phyloP scores from a whole-genome alignment of 2,888 invertebrate genomes.

The Ochropleura leucogaster region DNA sequence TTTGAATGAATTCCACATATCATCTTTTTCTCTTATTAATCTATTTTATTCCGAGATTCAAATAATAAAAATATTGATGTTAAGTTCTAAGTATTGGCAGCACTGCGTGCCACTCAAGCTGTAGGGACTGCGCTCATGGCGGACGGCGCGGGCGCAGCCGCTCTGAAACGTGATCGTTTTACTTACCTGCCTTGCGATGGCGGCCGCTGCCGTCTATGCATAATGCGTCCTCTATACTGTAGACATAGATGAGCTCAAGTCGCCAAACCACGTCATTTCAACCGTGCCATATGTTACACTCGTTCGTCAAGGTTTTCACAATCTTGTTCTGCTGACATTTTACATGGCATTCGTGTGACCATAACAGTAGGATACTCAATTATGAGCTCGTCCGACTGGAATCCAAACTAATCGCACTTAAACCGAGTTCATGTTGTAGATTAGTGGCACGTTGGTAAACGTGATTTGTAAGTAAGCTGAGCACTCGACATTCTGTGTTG shows the following conservation, averaged over 20 bases:
- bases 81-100: conserved; percentile 58
- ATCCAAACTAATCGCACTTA: conserved; percentile 30
- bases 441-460: conserved; percentile 33
- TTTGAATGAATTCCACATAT: not conserved
- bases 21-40: not conserved
- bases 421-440: conserved; percentile 27
- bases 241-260: conserved; percentile 52
- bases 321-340: conserved; percentile 55
- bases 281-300: conserved; percentile 48
- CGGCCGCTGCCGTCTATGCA: conserved; percentile 62
- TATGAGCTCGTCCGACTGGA: conserved; percentile 17
- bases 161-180: conserved; percentile 79
- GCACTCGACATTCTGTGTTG: conserved; percentile 38
- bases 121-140: conserved; percentile 41
- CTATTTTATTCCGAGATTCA: not conserved
- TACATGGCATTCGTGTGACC: conserved; percentile 27
- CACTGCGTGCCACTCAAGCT: conserved; percentile 61
- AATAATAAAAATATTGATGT: conserved; percentile 3
- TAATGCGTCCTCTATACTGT: conserved; percentile 54
- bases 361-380: conserved; percentile 19
- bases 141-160: conserved; percentile 66
- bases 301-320: conserved; percentile 50
- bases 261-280: conserved; percentile 43
- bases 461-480: conserved; percentile 36
- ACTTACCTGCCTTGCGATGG: conserved; percentile 70